These are phyloP conservation scores for Mercenaria mercenaria DNA, from an alignment of 1,140 invertebrate genomes.

Conservation along the genomic window DNA sequence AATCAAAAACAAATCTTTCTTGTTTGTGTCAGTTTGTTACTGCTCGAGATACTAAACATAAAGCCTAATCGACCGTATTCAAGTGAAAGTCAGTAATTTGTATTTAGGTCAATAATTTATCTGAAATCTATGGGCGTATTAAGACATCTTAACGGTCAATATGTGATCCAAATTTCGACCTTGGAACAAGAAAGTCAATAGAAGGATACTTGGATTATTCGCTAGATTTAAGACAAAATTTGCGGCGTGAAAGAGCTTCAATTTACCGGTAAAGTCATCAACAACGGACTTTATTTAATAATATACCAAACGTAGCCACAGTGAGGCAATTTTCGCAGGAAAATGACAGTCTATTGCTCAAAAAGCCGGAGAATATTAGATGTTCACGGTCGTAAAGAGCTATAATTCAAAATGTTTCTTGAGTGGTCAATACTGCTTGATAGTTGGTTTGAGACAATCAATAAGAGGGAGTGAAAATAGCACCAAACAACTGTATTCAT, in stretches of 20 bases:
- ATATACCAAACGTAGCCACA: neutral
- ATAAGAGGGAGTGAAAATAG: neutral
- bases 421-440: conserved; percentile 25
- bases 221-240: neutral
- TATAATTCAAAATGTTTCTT: conserved; percentile 25
- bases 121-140: neutral
- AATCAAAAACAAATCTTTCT: too few relatives aligned
- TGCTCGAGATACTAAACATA: too few relatives aligned
- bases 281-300: conserved; percentile 38
- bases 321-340: conserved; percentile 2
- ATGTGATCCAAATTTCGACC: neutral
- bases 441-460: conserved; percentile 13
- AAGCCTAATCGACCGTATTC: too few relatives aligned
- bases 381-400: conserved; percentile 5
- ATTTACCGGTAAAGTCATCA: conserved; percentile 21
- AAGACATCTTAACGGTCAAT: neutral
- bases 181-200: conserved; percentile 18
- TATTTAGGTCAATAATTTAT: too few relatives aligned
- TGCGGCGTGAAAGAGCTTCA: neutral
- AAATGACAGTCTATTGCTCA: conserved; percentile 28
- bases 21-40: too few relatives aligned
- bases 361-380: conserved; percentile 19
- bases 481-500: conserved; percentile 13
- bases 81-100: too few relatives aligned
- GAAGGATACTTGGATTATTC: conserved; percentile 28